Percentiles rank a stretch among this genome's conserved stretches.
phyloP scores from a whole-genome alignment of 1,140 invertebrate genomes.

The Hyles euphorbiae region DNA sequence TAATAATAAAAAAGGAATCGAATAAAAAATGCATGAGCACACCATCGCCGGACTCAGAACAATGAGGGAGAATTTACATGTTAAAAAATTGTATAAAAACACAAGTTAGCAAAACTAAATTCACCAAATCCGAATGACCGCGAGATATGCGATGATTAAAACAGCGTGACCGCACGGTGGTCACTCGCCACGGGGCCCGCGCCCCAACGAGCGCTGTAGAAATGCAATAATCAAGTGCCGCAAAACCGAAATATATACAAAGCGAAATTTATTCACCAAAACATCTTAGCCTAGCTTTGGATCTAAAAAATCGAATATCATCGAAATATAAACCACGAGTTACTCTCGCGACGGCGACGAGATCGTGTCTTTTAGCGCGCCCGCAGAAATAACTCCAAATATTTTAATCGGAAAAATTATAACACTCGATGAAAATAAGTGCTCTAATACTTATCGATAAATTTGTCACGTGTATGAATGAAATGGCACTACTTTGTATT shows the following conservation, averaged over 20 bases:
- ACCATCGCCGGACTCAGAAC: conserved; percentile 24
- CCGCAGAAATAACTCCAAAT: background rate
- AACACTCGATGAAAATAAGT: no score
- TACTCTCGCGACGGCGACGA: background rate
- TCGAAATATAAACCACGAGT: background rate
- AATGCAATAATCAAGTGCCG: conserved; percentile 32
- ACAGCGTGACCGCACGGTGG: background rate
- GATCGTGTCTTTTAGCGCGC: conserved; percentile 5
- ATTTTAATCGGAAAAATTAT: no score
- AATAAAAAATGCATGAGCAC: conserved; percentile 58
- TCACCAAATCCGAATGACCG: no score
- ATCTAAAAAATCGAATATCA: conserved; percentile 12
- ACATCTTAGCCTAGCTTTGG: conserved; percentile 28
- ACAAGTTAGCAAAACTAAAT: no score
- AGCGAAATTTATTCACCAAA: conserved; percentile 28
- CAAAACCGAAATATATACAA: conserved; percentile 34
- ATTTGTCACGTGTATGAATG: no score
- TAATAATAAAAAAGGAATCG: conserved; percentile 63
- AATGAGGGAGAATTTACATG: background rate
- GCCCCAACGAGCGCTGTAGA: conserved; percentile 13
- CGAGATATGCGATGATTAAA: no score
- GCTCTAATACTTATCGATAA: no score
- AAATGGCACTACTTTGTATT: no score
- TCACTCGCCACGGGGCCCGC: background rate
- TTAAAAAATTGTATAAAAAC: no score